These are phyloP conservation scores for Halesus radiatus DNA, from an alignment of 1,140 invertebrate genomes.

Conservation along the genomic window DNA sequence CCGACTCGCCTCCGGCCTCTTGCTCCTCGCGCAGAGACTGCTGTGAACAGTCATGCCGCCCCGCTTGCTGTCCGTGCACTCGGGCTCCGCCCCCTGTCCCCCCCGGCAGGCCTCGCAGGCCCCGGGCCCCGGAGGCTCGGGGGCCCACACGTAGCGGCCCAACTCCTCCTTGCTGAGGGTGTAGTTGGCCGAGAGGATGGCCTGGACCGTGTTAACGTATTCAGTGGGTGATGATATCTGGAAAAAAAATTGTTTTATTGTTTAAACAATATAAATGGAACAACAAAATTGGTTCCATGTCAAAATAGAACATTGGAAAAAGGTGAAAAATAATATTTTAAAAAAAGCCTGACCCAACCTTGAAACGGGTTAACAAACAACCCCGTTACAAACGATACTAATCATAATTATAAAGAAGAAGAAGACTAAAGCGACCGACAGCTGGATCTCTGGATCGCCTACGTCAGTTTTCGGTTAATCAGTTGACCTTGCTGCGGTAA, in stretches of 20 bases:
- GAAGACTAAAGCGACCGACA: too few relatives aligned
- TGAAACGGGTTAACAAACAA: too few relatives aligned
- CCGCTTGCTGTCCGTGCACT: conserved; percentile 40
- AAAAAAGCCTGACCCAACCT: too few relatives aligned
- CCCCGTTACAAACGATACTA: too few relatives aligned
- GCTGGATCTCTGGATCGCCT: too few relatives aligned
- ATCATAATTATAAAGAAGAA: too few relatives aligned
- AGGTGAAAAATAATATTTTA: too few relatives aligned
- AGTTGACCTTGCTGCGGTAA: too few relatives aligned
- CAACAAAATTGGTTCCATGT: too few relatives aligned
- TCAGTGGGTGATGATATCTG: conserved; percentile 48
- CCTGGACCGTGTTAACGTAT: conserved; percentile 32
- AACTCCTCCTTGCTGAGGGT: not conserved
- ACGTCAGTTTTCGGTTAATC: too few relatives aligned
- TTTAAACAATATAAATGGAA: too few relatives aligned
- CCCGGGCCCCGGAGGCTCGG: not conserved
- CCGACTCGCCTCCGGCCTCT: not conserved
- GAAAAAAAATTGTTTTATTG: not conserved
- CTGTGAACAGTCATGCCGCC: conserved; percentile 35
- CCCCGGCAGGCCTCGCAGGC: not conserved
- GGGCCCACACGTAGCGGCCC: conserved; percentile 23
- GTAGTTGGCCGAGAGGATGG: conserved; percentile 40
- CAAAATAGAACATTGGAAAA: too few relatives aligned
- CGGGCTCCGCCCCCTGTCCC: not conserved
- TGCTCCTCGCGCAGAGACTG: conserved; percentile 5